Evolutionary conservation across 2,113 vertebrate genomes (phyloP).

Genomic region (Elgaria multicarinata): DNA sequence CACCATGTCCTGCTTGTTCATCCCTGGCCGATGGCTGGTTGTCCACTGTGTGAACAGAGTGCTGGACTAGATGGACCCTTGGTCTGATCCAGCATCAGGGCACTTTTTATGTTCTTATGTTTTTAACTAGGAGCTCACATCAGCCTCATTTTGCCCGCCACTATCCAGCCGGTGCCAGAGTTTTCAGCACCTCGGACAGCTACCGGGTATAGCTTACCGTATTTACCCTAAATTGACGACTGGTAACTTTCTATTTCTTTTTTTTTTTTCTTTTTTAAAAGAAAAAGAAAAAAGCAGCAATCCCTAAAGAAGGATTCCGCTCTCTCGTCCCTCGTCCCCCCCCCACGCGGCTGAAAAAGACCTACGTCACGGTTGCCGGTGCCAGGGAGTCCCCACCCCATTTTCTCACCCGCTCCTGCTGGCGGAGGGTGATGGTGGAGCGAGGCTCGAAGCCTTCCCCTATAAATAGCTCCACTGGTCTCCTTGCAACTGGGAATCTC

Average conservation of each 20-base stretch:
- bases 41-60: too few species aligned
- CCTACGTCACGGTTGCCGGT: neutral
- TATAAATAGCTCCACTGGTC: constrained; percentile 18
- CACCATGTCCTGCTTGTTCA: too few species aligned
- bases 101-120: too few species aligned
- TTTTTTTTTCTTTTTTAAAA: neutral
- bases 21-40: too few species aligned
- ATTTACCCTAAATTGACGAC: neutral
- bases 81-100: too few species aligned
- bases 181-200: constrained; percentile 40
- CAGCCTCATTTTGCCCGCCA: neutral
- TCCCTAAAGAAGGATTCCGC: neutral
- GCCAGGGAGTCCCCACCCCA: neutral
- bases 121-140: neutral
- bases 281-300: too few species aligned
- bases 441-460: neutral
- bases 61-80: too few species aligned
- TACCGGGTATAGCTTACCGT: neutral
- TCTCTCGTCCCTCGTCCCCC: neutral
- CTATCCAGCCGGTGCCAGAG: neutral
- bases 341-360: neutral
- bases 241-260: too few species aligned
- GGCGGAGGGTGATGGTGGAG: neutral
- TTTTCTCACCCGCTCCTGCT: neutral
- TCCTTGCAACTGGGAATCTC: neutral